Conservation (phyloP, 2,888 invertebrate species). For the Limenitis camilla region DNA sequence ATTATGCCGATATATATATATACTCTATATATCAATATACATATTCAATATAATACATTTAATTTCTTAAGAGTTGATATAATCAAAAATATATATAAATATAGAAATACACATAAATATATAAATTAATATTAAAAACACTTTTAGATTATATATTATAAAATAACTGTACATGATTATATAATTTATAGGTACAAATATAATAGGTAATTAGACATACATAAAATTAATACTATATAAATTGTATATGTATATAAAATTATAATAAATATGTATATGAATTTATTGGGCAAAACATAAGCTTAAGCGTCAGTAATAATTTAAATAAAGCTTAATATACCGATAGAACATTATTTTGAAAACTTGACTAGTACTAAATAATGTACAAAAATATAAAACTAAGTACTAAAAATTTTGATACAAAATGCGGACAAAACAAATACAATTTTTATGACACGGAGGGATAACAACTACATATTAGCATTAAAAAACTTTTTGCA, state of each 20-base stretch:
- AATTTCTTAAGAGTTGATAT: neutral
- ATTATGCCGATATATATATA: no score
- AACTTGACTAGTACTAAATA: slow-evolving; percentile 22
- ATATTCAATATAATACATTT: neutral
- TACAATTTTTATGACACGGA: neutral
- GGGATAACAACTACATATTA: neutral
- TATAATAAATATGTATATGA: neutral
- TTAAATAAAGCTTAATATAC: slow-evolving; percentile 28
- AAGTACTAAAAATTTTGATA: neutral
- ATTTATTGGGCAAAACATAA: neutral
- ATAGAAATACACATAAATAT: neutral
- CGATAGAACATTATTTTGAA: slow-evolving; percentile 22
- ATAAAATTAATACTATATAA: neutral
- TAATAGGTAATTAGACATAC: neutral
- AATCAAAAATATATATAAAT: slow-evolving; percentile 1
- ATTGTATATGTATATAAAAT: neutral
- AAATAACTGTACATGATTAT: no score
- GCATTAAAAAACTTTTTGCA: no score
- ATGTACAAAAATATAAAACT: slow-evolving; percentile 10
- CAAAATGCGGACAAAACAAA: neutral
- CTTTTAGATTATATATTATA: no score
- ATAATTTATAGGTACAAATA: no score
- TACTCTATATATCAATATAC: neutral
- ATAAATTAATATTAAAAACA: no score
- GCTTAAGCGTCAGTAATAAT: slow-evolving; percentile 19